These are phyloP conservation scores for Lydus trimaculatus DNA, from an alignment of 2,888 invertebrate species.

Conservation along the genomic window DNA sequence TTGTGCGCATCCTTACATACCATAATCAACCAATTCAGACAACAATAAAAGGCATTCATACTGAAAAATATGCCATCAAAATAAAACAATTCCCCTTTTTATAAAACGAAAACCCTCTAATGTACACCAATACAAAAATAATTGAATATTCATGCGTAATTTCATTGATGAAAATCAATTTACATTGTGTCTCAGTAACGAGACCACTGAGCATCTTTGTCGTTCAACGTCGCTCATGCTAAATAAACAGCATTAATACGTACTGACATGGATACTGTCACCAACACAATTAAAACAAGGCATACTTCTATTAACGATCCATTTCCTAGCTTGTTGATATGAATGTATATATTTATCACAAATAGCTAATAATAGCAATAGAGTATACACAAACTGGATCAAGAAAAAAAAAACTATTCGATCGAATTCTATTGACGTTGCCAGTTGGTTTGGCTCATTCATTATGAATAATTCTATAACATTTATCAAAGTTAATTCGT, in stretches of 20 bases:
- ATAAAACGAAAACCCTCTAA: background rate
- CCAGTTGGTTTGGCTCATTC: background rate
- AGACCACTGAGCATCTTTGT: too few species aligned
- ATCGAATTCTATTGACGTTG: background rate
- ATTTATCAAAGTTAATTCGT: background rate
- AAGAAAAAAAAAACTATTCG: background rate
- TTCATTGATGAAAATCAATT: background rate
- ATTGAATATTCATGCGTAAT: background rate
- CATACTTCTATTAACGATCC: background rate
- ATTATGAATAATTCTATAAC: background rate
- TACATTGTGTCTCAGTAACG: background rate
- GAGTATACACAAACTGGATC: background rate
- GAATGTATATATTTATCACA: background rate
- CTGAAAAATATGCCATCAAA: background rate
- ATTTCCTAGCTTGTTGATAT: background rate
- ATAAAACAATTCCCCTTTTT: background rate
- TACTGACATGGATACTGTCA: background rate
- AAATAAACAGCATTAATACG: background rate
- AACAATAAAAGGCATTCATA: constrained; percentile 1
- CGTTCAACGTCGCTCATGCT: background rate
- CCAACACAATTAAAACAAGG: background rate
- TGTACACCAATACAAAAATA: background rate
- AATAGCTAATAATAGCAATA: background rate
- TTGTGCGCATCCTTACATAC: background rate
- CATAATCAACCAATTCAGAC: background rate